Percentiles rank a stretch among this genome's conserved stretches.
phyloP scores from a whole-genome alignment of 2,888 invertebrate genomes.

The Lasioglossum pauxillum region DNA sequence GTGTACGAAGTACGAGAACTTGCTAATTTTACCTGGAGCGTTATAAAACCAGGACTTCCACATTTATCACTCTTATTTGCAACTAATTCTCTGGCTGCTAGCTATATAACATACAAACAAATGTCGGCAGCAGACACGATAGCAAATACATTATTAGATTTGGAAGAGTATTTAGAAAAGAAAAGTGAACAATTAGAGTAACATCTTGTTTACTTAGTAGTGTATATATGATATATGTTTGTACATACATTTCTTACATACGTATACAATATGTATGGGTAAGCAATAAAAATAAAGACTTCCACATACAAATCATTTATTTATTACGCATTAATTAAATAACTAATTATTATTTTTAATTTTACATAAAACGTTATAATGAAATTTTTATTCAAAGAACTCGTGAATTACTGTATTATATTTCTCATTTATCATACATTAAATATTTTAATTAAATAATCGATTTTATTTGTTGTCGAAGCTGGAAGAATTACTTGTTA shows the following conservation, averaged over 20 bases:
- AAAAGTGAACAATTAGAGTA: background rate
- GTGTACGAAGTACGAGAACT: conserved; percentile 2
- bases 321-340: background rate
- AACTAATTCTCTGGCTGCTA: conserved; percentile 86
- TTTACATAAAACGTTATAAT: background rate
- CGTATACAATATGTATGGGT: background rate
- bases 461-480: background rate
- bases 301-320: background rate
- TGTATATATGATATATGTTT: background rate
- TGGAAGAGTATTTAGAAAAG: background rate
- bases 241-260: background rate
- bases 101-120: conserved; percentile 88
- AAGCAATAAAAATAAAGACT: background rate
- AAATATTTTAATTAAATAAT: background rate
- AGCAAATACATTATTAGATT: background rate
- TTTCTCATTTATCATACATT: background rate
- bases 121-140: conserved; percentile 74
- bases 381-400: background rate
- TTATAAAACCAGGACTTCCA: conserved; percentile 11
- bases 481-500: background rate
- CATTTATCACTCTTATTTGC: conserved; percentile 53
- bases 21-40: conserved; percentile 12
- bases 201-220: background rate
- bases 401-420: background rate
- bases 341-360: conserved; percentile 8